phyloP scores from a whole-genome alignment of 2,113 vertebrate genomes.

The Archilochus colubris region DNA sequence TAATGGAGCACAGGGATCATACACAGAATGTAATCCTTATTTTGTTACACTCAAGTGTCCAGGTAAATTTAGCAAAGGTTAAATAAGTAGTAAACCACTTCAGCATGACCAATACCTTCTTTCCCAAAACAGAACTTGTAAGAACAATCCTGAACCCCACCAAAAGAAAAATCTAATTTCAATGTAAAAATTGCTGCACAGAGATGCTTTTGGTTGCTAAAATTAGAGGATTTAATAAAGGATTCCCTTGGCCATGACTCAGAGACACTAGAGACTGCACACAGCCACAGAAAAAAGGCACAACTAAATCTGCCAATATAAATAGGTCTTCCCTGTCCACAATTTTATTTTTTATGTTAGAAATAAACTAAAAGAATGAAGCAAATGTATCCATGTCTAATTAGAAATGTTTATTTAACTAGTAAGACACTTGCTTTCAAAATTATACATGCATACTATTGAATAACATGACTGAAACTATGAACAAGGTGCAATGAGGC shows the following conservation, averaged over 20 bases:
- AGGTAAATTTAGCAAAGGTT: not conserved
- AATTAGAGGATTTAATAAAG: conserved; percentile 11
- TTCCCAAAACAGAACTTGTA: not conserved
- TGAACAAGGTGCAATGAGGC: not conserved
- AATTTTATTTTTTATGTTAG: not conserved
- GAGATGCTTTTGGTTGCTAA: conserved; percentile 26
- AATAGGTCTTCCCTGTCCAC: not conserved
- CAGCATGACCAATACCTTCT: not conserved
- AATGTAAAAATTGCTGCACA: conserved; percentile 26
- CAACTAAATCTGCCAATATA: not conserved
- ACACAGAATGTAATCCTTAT: not conserved
- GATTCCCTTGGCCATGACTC: conserved; percentile 10
- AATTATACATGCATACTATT: not conserved
- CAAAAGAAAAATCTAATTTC: not conserved
- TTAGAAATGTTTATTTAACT: not conserved
- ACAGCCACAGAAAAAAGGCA: not conserved
- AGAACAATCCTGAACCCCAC: not conserved
- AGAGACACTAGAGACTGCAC: not conserved
- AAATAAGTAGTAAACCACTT: not conserved
- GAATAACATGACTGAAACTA: not conserved
- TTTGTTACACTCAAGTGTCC: not conserved
- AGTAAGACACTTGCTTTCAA: not conserved
- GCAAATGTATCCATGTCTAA: not conserved
- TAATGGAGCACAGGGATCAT: not conserved
- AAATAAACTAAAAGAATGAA: not conserved